These are phyloP conservation scores for Chelon auratus DNA, from an alignment of 2,797 vertebrate species.

Conservation along the genomic window DNA sequence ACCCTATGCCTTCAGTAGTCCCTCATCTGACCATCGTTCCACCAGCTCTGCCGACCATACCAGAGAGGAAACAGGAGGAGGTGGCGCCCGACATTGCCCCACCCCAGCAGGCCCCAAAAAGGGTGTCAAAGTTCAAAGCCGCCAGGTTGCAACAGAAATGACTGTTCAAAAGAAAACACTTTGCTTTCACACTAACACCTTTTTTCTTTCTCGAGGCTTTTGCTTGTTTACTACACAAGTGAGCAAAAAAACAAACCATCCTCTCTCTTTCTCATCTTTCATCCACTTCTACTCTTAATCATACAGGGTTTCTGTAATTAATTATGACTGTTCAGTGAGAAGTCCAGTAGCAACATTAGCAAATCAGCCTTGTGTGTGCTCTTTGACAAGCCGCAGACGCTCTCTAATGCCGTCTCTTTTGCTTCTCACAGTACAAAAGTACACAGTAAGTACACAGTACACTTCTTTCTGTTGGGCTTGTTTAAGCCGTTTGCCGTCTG, in stretches of 20 bases:
- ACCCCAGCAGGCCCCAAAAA: constrained; percentile 80
- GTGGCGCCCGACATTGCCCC: constrained; percentile 75
- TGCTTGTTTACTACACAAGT: constrained; percentile 20
- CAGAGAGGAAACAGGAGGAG: constrained; percentile 92
- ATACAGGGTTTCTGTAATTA: constrained; percentile 8
- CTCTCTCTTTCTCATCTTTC: background rate
- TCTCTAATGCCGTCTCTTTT: constrained; percentile 1
- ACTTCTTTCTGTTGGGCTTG: constrained; percentile 19
- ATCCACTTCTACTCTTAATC: background rate
- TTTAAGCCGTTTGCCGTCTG: constrained; percentile 5
- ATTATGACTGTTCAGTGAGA: constrained; percentile 1
- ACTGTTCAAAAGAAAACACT: constrained; percentile 35
- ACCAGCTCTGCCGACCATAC: constrained; percentile 91
- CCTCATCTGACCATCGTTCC: constrained; percentile 88
- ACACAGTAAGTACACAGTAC: too few relatives aligned
- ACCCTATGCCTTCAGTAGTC: constrained; percentile 85
- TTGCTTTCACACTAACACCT: constrained; percentile 7
- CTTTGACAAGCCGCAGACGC: constrained; percentile 14
- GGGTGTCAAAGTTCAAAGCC: constrained; percentile 96
- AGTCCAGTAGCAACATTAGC: constrained; percentile 25
- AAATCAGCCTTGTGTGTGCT: constrained; percentile 19
- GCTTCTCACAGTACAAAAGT: background rate
- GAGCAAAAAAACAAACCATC: constrained; percentile 3
- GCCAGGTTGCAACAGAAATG: constrained; percentile 90
- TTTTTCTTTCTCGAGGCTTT: background rate